These are phyloP conservation scores for Microtus richardsoni DNA, from an alignment of 2,113 vertebrate species.

Conservation along the genomic window DNA sequence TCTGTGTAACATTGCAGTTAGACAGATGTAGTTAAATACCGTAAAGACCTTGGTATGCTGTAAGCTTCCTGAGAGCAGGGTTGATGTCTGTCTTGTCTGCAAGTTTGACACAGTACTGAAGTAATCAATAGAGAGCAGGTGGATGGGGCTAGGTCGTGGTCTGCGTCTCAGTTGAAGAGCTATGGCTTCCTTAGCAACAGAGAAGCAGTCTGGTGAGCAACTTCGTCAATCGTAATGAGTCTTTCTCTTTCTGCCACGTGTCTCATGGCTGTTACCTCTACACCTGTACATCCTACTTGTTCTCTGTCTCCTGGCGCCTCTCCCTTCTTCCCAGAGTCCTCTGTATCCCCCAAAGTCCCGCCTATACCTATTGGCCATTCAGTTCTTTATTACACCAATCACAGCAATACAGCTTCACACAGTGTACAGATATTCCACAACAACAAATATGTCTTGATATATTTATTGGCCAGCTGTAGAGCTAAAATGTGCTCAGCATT, in stretches of 20 bases:
- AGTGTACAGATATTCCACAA: neutral
- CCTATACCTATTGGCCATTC: neutral
- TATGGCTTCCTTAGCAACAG: neutral
- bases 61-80: neutral
- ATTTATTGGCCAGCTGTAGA: neutral
- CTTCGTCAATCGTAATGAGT: neutral
- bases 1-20: neutral
- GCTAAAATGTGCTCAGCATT: conserved; percentile 13
- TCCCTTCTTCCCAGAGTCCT: neutral
- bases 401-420: neutral
- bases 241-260: neutral
- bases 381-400: neutral
- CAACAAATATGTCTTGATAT: neutral
- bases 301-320: neutral
- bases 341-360: neutral
- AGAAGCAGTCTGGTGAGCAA: neutral
- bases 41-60: neutral
- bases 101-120: neutral
- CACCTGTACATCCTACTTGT: neutral
- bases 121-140: neutral
- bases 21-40: neutral
- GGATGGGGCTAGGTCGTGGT: neutral
- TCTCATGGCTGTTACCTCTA: neutral
- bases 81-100: neutral
- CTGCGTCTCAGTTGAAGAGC: conserved; percentile 21